These are phyloP conservation scores for Sebastes hopkinsi DNA, from an alignment of 2,797 vertebrate species.

Conservation along the genomic window DNA sequence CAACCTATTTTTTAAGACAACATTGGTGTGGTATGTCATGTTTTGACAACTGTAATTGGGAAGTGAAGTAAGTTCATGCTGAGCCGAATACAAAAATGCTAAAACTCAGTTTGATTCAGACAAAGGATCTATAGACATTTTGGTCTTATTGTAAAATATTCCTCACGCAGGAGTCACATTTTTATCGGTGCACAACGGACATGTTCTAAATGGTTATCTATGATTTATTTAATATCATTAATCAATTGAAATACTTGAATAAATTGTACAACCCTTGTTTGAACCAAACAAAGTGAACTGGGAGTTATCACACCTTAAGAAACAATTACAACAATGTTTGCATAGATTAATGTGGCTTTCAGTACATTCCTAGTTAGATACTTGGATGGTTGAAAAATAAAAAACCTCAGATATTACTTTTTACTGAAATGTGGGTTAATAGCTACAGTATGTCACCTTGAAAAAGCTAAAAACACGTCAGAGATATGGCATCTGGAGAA, in stretches of 20 bases:
- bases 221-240: neutral
- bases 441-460: neutral
- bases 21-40: neutral
- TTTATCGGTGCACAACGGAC: neutral
- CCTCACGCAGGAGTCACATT: neutral
- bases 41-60: neutral
- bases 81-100: neutral
- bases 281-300: neutral
- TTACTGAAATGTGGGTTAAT: neutral
- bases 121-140: neutral
- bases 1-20: neutral
- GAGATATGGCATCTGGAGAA: neutral
- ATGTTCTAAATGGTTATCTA: neutral
- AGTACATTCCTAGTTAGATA: slow-evolving; percentile 3
- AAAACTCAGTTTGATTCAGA: neutral
- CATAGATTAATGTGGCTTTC: slow-evolving; percentile 48
- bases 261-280: neutral
- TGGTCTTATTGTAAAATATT: neutral
- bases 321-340: slow-evolving; percentile 36
- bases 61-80: neutral
- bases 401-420: neutral
- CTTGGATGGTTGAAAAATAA: neutral
- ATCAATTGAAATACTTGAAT: neutral
- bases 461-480: neutral
- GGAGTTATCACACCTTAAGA: neutral